Evolutionary conservation across 2,888 invertebrate species (phyloP).

Genomic region (Leptinotarsa tumamoca): DNA sequence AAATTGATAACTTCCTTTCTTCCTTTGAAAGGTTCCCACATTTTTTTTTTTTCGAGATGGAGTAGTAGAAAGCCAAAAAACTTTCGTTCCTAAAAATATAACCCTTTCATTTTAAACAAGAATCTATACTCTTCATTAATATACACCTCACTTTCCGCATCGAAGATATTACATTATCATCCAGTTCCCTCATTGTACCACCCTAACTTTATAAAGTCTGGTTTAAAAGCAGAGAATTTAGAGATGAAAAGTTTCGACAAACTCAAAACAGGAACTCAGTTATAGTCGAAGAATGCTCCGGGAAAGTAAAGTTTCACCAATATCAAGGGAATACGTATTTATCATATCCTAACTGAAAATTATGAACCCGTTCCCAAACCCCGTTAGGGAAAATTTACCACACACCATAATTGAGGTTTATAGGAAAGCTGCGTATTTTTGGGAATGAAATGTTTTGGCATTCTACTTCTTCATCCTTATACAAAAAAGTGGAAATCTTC

Average conservation of each 20-base stretch:
- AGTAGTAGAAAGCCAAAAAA: no score
- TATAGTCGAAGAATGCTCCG: neutral
- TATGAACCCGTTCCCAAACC: neutral
- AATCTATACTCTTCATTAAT: no score
- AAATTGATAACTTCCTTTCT: no score
- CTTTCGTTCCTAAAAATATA: no score
- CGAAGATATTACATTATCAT: neutral
- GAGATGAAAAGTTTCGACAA: neutral
- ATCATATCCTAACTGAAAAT: neutral
- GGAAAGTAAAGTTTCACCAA: neutral
- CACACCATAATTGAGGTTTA: neutral
- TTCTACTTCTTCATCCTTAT: no score
- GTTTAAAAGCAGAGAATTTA: neutral
- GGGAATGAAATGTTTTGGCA: no score
- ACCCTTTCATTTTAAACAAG: no score
- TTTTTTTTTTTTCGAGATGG: no score
- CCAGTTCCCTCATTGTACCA: neutral
- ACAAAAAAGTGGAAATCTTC: no score
- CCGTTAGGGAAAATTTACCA: neutral
- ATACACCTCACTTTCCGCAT: no score
- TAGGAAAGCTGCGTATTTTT: no score
- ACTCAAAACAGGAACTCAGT: neutral
- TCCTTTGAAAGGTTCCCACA: no score
- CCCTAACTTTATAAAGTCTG: neutral
- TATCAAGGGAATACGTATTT: neutral